Base-by-base conservation (phyloP, 2,888 invertebrate species). In the Ophraella communa region DNA sequence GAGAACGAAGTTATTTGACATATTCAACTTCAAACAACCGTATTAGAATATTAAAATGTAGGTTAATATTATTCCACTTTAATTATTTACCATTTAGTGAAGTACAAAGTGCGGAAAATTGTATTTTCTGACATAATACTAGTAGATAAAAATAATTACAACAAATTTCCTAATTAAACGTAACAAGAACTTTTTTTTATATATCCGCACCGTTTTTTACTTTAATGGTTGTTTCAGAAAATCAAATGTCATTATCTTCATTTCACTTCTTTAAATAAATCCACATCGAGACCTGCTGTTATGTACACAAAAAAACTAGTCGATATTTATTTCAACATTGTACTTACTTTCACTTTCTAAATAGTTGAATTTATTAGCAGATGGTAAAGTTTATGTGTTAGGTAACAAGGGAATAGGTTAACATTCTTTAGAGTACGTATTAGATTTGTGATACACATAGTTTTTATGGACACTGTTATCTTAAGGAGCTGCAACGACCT, bases 281-380 rank as follows among this genome's bases (percentile, higher is more conserved):
- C 10, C 7, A 35, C 17, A 17, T 17, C 35, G n/a, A 14, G 4
- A 39, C 39, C 39, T 39, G 39, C 18, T 45, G 45, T 30, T 27
- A 52, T 8, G 51, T 51, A 30, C 18, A 3, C 11, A 45, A 20
- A 45, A 21, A 21, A 21, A 45, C 45, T 11, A 20, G 45, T 45
- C 21, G 21, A 45, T 11, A 45, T 45, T 45, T 45, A 20, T 49
- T 58, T 49, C 58, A 21, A 27, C 24, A 51, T 33, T 17, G 23
- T 49, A 39, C 7, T 30, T 7, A 27, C 58, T 58, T 58, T 58
- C 58, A 58, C 58, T 58, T 58, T 58, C 51, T 20, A 45, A 56
- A 45, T 39, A 18, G 23, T 45, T 11, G 18, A 39, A 42, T 55
- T 55, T 44, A 56, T 56, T 53, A 35, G 35, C 17, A 23, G 14